These are phyloP conservation scores for Pseudolycoriella hygida DNA, from an alignment of 2,888 invertebrate species.

Conservation along the genomic window DNA sequence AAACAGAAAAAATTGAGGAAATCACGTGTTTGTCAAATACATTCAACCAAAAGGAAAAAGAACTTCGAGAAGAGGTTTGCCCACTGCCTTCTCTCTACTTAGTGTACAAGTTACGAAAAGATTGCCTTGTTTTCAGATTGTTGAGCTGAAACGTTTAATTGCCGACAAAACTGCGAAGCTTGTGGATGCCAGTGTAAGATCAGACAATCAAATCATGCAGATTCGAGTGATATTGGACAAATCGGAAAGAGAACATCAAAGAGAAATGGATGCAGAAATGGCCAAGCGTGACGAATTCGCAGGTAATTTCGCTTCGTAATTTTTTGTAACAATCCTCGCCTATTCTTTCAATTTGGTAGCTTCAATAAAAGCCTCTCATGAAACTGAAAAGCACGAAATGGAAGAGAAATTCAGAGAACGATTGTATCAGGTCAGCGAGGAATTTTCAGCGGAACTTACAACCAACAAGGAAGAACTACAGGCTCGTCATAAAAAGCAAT, in stretches of 20 bases:
- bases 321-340: neutral
- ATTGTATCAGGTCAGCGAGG: slow-evolving; percentile 26
- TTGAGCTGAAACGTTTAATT: slow-evolving; percentile 43
- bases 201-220: slow-evolving; percentile 45
- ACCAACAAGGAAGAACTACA: slow-evolving; percentile 41
- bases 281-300: slow-evolving; percentile 23
- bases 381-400: slow-evolving; percentile 52
- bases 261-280: slow-evolving; percentile 26
- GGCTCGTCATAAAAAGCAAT: slow-evolving; percentile 43
- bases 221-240: slow-evolving; percentile 28
- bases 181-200: slow-evolving; percentile 40
- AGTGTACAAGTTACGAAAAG: neutral
- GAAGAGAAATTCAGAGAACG: slow-evolving; percentile 57
- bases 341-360: slow-evolving; percentile 6
- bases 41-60: slow-evolving; percentile 37
- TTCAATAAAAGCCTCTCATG: slow-evolving; percentile 33
- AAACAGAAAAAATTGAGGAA: slow-evolving; percentile 38
- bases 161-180: slow-evolving; percentile 46
- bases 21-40: slow-evolving; percentile 32
- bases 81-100: neutral
- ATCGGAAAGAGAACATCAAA: slow-evolving; percentile 27
- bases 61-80: slow-evolving; percentile 35
- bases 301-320: slow-evolving; percentile 11
- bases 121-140: slow-evolving; percentile 31
- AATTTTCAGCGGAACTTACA: slow-evolving; percentile 25